phyloP scores from a whole-genome alignment of 2,113 vertebrate species.

The Scomber japonicus region DNA sequence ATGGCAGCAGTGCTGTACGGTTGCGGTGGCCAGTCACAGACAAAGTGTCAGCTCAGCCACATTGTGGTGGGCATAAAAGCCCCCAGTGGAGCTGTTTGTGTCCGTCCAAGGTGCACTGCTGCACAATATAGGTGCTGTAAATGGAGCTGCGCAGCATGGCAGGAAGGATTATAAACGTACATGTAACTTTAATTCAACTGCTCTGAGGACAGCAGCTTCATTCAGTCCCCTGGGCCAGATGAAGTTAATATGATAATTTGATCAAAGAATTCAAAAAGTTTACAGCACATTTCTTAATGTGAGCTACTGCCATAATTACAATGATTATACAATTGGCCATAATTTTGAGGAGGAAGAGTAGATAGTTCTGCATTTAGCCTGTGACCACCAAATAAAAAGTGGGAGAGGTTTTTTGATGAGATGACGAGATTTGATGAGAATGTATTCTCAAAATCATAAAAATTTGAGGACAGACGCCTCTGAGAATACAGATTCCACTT shows the following conservation, averaged over 20 bases:
- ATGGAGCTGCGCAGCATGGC: conserved; percentile 58
- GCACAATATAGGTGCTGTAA: conserved; percentile 56
- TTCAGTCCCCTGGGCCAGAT: conserved; percentile 29
- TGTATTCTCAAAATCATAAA: conserved; percentile 44
- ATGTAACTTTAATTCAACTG: conserved; percentile 46
- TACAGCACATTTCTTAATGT: conserved; percentile 36
- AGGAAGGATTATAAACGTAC: conserved; percentile 67
- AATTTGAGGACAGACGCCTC: conserved; percentile 11
- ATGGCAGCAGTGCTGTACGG: conserved; percentile 68
- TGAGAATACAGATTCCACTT: conserved; percentile 42
- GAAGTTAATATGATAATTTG: conserved; percentile 36
- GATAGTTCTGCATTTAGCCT: conserved; percentile 33
- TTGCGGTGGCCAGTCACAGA: conserved; percentile 76
- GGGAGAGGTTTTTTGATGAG: conserved; percentile 29
- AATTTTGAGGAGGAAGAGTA: conserved; percentile 26
- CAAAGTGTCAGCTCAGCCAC: conserved; percentile 78
- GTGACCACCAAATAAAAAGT: conserved; percentile 43
- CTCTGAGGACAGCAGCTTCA: not conserved
- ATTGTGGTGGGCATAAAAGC: conserved; percentile 76
- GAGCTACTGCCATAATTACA: conserved; percentile 51
- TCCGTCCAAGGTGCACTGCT: conserved; percentile 76
- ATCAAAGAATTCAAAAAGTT: conserved; percentile 44
- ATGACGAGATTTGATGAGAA: conserved; percentile 31
- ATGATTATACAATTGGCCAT: conserved; percentile 44
- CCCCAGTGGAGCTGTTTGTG: conserved; percentile 76